Evolutionary conservation across 2,888 invertebrate genomes (phyloP), one percentile per base, ranked within the genome.

Genomic region (Cephus runcator): DNA sequence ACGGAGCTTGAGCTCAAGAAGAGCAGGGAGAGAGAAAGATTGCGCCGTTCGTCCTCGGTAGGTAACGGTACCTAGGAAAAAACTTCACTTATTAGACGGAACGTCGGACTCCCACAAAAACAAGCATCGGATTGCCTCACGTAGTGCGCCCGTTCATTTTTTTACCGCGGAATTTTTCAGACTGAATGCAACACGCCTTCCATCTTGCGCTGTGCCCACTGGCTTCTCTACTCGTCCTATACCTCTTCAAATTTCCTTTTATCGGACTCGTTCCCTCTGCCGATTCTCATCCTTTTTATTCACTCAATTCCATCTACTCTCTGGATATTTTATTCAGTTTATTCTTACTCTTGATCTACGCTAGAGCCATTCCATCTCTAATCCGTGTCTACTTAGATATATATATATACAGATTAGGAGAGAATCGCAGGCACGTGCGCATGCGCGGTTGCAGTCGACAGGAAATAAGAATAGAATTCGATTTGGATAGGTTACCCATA

Each of bases 1-100:
- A 23, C 23, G 23, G 56, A 56, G 56, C 56, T 23, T 23, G 9
- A 23, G 56, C 56, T 9, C 56, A 1, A 23, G 23, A 9, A 9
- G 15, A 56, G 56, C 15, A 56, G 23, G 15, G 56, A 56, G 56
- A 56, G 31, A 12, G 71, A 34, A 31, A 71, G 71, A 31, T 34
- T 71, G 31, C 71, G 71, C 31, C 71, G 71, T 71, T 71, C 71
- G 71, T 34, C 71, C 71, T 71, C 34, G 6, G 74, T 35, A 35
- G 36, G 33, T 74, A 74, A 34, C 74, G 74, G 74, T 74, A 35
- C 11, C 74, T 12, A 33, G 74, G 34, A 74, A 84, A 84, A 85
- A 82, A 82, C 85, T 79, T 85, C 81, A 82, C 83, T 87, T 83
- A 84, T 87, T 87, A 86, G 81, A 81, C 77, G 83, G 86, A 85